Conservation (phyloP, 1,140 invertebrate species). For the Hydropsyche tenuis region DNA sequence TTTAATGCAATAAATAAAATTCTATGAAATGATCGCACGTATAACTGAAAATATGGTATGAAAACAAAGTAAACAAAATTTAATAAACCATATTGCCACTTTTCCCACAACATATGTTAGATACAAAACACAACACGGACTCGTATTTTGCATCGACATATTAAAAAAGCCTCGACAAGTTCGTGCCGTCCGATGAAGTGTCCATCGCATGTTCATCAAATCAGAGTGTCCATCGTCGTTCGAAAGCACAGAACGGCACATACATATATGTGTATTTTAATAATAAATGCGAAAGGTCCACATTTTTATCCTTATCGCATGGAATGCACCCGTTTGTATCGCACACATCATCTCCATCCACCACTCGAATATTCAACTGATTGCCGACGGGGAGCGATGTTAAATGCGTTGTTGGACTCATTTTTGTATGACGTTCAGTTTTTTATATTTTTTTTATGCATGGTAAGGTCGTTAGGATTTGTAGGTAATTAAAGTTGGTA, state of each 20-base stretch:
- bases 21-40: no score
- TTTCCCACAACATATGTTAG: neutral
- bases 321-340: constrained; percentile 33
- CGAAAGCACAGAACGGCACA: constrained; percentile 26
- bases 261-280: constrained; percentile 15
- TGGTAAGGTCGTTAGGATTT: neutral
- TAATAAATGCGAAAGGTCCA: constrained; percentile 38
- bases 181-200: constrained; percentile 33
- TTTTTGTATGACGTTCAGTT: neutral
- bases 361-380: constrained; percentile 18
- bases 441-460: neutral
- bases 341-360: constrained; percentile 11
- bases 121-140: neutral
- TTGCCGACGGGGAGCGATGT: neutral
- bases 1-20: no score
- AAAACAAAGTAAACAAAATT: no score
- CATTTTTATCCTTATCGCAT: constrained; percentile 35
- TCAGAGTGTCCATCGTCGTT: constrained; percentile 38
- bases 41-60: no score
- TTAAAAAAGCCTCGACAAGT: neutral
- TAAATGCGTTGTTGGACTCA: neutral
- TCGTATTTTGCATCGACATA: neutral
- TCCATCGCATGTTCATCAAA: constrained; percentile 38
- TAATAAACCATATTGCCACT: no score
- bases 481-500: constrained; percentile 47